A percentile compares a stretch with the other conserved stretches of the same genome.
These are phyloP conservation scores for Diarsia brunnea DNA, from an alignment of 2,888 invertebrate species.

Conservation along the genomic window DNA sequence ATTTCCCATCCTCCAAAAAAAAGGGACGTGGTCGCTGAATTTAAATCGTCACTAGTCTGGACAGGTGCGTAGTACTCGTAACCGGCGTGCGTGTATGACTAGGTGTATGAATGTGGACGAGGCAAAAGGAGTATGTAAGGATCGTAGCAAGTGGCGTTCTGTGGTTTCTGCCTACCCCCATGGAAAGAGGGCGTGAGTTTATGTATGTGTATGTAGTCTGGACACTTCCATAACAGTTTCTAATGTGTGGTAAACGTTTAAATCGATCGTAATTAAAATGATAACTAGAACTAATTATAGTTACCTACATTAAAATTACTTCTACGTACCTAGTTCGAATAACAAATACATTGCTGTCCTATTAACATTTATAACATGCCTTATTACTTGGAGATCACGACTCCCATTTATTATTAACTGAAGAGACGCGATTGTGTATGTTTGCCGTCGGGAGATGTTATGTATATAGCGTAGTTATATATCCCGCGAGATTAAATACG, in stretches of 20 bases:
- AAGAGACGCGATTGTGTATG: slow-evolving; percentile 4
- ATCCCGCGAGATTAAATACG: background rate
- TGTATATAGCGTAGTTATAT: background rate
- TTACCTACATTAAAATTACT: background rate
- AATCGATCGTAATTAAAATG: slow-evolving; percentile 7
- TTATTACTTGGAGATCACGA: background rate
- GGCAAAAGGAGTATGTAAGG: too few relatives aligned
- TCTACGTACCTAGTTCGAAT: background rate
- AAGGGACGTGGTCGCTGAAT: too few relatives aligned
- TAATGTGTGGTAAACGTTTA: background rate
- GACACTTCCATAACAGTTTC: background rate
- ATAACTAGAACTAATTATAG: background rate
- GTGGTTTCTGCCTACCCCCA: too few relatives aligned
- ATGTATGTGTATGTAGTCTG: too few relatives aligned
- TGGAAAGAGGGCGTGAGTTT: too few relatives aligned
- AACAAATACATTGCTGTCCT: background rate
- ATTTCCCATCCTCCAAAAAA: too few relatives aligned
- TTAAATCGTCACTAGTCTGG: background rate
- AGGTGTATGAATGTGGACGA: too few relatives aligned
- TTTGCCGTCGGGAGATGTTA: background rate
- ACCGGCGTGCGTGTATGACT: too few relatives aligned
- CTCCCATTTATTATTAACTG: slow-evolving; percentile 22
- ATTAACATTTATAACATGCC: slow-evolving; percentile 4
- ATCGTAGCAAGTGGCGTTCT: too few relatives aligned
- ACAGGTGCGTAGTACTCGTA: too few relatives aligned